A percentile compares a stretch with the other conserved stretches of the same genome.
Evolutionary conservation across 2,797 vertebrate genomes (phyloP).

Genomic region (Triplophysa yarkandensis): DNA sequence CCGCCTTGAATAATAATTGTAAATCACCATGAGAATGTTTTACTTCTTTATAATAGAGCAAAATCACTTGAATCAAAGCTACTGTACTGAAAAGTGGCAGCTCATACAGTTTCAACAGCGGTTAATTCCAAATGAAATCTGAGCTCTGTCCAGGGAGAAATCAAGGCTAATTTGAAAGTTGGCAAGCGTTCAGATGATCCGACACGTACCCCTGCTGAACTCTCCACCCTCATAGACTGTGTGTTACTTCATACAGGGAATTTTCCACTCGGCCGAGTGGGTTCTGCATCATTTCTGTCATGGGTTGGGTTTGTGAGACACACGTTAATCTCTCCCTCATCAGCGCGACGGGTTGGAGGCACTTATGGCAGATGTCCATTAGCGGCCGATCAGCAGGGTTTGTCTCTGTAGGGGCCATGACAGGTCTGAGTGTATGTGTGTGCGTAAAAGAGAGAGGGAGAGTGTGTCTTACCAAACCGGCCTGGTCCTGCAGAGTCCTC

Average conservation of each 20-base stretch:
- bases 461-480: slow-evolving; percentile 42
- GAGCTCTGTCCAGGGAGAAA: slow-evolving; percentile 9
- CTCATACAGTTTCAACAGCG: neutral
- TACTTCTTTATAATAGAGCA: neutral
- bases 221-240: slow-evolving; percentile 12
- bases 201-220: slow-evolving; percentile 27
- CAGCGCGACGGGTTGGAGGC: slow-evolving; percentile 40
- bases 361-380: slow-evolving; percentile 58
- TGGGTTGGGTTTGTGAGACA: slow-evolving; percentile 20
- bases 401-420: slow-evolving; percentile 52
- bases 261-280: slow-evolving; percentile 41
- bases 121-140: neutral
- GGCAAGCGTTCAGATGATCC: slow-evolving; percentile 18
- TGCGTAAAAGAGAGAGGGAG: slow-evolving; percentile 23
- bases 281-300: slow-evolving; percentile 23
- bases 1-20: too few species aligned
- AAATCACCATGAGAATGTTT: too few species aligned
- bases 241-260: slow-evolving; percentile 30
- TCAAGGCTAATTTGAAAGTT: slow-evolving; percentile 42
- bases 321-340: slow-evolving; percentile 39
- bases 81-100: neutral
- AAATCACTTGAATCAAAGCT: neutral
- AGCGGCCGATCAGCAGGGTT: slow-evolving; percentile 52
- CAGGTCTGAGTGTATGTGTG: slow-evolving; percentile 49
- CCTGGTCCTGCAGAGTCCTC: slow-evolving; percentile 64